Conservation (phyloP, 1,140 invertebrate species). For the Pollicipes pollicipes region DNA sequence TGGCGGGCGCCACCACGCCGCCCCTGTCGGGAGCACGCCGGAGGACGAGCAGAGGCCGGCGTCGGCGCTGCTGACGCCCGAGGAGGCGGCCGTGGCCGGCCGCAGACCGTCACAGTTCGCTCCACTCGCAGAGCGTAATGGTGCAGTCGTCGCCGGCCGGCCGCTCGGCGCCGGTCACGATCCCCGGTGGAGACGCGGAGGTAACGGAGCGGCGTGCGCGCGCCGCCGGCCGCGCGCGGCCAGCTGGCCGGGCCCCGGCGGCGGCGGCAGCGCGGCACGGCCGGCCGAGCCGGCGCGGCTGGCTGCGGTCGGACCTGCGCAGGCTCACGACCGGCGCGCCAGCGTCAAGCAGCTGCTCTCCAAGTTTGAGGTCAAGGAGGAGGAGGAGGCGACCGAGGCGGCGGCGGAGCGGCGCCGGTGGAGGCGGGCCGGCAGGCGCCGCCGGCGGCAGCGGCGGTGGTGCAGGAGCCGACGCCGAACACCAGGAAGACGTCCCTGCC, state of each 20-base stretch:
- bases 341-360: conserved; percentile 28
- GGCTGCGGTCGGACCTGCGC: neutral
- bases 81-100: neutral
- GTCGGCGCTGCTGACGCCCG: neutral
- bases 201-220: too few species aligned
- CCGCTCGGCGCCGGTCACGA: neutral
- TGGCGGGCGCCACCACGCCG: too few species aligned
- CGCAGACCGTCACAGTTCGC: too few species aligned
- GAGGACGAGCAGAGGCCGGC: too few species aligned
- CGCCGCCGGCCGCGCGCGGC: too few species aligned
- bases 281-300: neutral
- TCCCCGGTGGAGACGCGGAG: neutral
- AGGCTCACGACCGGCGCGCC: conserved; percentile 20
- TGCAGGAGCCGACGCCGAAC: neutral
- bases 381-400: neutral
- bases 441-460: too few species aligned
- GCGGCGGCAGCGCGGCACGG: too few species aligned
- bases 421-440: neutral
- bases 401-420: neutral
- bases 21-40: too few species aligned
- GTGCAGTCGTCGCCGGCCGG: too few species aligned
- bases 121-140: too few species aligned
- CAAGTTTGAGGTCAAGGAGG: conserved; percentile 24
- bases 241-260: neutral
- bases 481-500: neutral